A percentile compares a stretch with the other conserved stretches of the same genome.
These are phyloP conservation scores for Gibbula magus DNA, from an alignment of 2,888 invertebrate species.

Conservation along the genomic window DNA sequence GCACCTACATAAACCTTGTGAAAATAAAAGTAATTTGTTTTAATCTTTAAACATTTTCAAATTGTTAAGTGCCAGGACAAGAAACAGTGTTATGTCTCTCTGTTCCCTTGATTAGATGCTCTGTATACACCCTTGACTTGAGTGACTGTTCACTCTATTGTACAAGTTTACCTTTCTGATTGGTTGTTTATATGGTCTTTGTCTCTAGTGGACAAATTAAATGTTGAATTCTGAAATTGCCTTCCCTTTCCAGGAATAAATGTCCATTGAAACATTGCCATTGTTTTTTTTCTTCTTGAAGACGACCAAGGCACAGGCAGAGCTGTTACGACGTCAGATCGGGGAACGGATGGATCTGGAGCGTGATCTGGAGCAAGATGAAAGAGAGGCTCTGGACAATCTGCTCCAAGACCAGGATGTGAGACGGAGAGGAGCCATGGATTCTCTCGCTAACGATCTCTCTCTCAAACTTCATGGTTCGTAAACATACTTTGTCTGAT, in stretches of 20 bases:
- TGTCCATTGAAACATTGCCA: no score
- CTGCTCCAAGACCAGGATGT: slow-evolving; percentile 57
- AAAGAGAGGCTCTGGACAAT: slow-evolving; percentile 57
- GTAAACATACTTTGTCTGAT: not conserved
- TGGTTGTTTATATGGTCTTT: no score
- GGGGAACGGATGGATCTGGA: slow-evolving; percentile 66
- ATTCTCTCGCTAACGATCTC: slow-evolving; percentile 55
- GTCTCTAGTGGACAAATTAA: no score
- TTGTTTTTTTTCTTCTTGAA: not conserved
- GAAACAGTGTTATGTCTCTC: no score
- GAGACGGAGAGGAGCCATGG: slow-evolving; percentile 53
- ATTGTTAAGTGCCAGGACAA: no score
- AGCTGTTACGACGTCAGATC: slow-evolving; percentile 66
- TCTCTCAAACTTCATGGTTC: slow-evolving; percentile 67
- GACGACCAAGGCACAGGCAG: slow-evolving; percentile 47
- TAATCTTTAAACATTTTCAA: no score
- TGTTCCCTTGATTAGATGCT: no score
- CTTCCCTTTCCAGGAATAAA: not conserved
- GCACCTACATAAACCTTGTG: no score
- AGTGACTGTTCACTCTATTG: no score
- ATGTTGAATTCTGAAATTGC: not conserved
- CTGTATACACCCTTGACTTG: no score
- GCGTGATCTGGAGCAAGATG: slow-evolving; percentile 64
- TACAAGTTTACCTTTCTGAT: no score
- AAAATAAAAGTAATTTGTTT: no score